Conservation (phyloP, 2,888 invertebrate species). For the Lochmaea crataegi region DNA sequence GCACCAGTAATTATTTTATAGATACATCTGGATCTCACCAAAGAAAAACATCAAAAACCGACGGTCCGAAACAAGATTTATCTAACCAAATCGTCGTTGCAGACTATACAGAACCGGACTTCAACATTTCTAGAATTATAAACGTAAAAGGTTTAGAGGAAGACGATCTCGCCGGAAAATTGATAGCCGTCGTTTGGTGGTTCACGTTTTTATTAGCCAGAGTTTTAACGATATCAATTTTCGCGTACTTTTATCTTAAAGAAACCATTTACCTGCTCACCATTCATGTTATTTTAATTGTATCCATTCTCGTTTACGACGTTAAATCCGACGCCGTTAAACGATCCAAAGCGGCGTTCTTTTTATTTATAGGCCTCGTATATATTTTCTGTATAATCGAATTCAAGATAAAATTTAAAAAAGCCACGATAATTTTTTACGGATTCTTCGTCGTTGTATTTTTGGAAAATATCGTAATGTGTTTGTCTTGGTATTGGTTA, state of each 20-base stretch:
- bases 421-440: conserved; percentile 76
- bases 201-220: conserved; percentile 79
- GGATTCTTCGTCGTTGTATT: conserved; percentile 76
- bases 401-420: conserved; percentile 81
- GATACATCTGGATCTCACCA: conserved; percentile 22
- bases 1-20: conserved; percentile 14
- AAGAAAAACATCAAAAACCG: conserved; percentile 52
- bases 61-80: conserved; percentile 46
- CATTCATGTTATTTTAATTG: conserved; percentile 75
- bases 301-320: conserved; percentile 74
- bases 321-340: conserved; percentile 69
- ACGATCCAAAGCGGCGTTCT: conserved; percentile 67
- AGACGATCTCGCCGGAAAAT: conserved; percentile 77
- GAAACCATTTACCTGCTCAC: conserved; percentile 71
- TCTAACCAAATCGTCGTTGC: conserved; percentile 39
- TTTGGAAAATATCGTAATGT: conserved; percentile 75
- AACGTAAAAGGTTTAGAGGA: conserved; percentile 75
- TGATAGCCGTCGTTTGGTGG: conserved; percentile 82
- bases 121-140: conserved; percentile 63
- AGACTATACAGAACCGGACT: conserved; percentile 50
- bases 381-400: conserved; percentile 83
- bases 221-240: conserved; percentile 76
- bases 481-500: conserved; percentile 74
- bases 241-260: conserved; percentile 75
- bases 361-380: conserved; percentile 78